Conservation (phyloP, 2,888 invertebrate genomes). For the Sinohyriopsis cumingii region DNA sequence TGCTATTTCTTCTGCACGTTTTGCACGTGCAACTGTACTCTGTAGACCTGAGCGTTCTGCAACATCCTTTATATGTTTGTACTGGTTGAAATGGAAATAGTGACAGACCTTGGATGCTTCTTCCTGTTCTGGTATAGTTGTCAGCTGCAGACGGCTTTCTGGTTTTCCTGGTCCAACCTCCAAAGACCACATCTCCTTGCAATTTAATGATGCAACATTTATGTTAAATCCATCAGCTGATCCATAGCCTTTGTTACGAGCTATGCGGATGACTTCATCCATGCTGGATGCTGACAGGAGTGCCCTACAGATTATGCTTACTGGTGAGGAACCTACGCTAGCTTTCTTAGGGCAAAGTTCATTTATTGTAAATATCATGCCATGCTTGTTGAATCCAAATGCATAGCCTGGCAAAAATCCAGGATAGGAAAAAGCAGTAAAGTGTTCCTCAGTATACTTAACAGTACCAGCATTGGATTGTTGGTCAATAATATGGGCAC, state of each 20-base stretch:
- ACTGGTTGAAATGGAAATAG: constrained; percentile 41
- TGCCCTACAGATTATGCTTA: constrained; percentile 35
- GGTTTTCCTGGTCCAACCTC: constrained; percentile 30
- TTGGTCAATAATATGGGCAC: constrained; percentile 29
- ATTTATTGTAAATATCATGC: constrained; percentile 40
- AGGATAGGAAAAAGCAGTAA: constrained; percentile 29
- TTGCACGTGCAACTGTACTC: constrained; percentile 21
- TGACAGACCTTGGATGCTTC: constrained; percentile 17
- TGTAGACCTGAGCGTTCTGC: constrained; percentile 8
- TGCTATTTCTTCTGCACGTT: constrained; percentile 14
- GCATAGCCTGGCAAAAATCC: constrained; percentile 42
- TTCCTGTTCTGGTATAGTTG: neutral
- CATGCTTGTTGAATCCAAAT: constrained; percentile 29
- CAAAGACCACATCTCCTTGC: constrained; percentile 38
- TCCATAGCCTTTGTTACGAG: constrained; percentile 30
- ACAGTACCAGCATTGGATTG: neutral
- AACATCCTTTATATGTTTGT: constrained; percentile 28
- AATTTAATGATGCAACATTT: constrained; percentile 35
- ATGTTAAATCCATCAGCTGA: constrained; percentile 44
- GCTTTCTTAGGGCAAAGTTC: constrained; percentile 30
- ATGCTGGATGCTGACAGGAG: constrained; percentile 33
- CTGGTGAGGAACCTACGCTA: constrained; percentile 11
- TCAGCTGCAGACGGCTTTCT: constrained; percentile 6
- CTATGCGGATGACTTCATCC: constrained; percentile 27
- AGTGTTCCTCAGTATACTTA: constrained; percentile 15